Evolutionary conservation across 2,113 vertebrate genomes (phyloP), one percentile per base, ranked within the genome.

Genomic region (Paracanthobrama guichenoti): DNA sequence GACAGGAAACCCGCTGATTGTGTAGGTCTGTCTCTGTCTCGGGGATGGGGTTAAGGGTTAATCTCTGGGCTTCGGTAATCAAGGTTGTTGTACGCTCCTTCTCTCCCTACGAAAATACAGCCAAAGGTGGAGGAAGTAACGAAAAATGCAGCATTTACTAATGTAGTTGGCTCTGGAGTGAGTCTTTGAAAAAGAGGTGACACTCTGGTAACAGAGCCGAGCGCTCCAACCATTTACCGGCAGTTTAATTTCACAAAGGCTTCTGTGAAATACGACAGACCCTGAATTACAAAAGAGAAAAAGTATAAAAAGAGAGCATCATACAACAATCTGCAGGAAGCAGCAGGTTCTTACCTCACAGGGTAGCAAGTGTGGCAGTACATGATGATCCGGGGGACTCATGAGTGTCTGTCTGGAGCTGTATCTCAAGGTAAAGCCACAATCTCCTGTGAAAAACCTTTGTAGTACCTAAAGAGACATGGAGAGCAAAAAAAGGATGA

Each of bases 1-100:
- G 79, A 88, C 87, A 84, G 87, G 84, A 88, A 86, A 81, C 81
- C 77, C n/a, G 8, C 77, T 84, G 84, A 88, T 84, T 88, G 77
- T 64, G 22, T 67, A 78, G 72, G 55, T 77, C 71, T 31, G 77
- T 81, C 82, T 81, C 50, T 28, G 79, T 82, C 59, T 74, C 77
- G 71, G 79, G 20, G 59, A 26, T 24, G 39, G 59, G 80, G 80
- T 83, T 80, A 85, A 64, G 79, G 84, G 86, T 88, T 83, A 86
- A 83, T 83, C 77, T 69, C 69, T 59, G 11, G 16, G 75, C 26
- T 12, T 39, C 16, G 66, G 44, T 79, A 80, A 81, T 44, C 24
- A 82, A 59, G 35, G 26, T 71, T 67, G 78, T 44, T 42, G 28
- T 53, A 75, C 11, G 73, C 35, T 28, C 73, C 55, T 59, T 39